A percentile compares a stretch with the other conserved stretches of the same genome.
Conservation (phyloP, 2,113 vertebrate genomes). For the Misgurnus anguillicaudatus region DNA sequence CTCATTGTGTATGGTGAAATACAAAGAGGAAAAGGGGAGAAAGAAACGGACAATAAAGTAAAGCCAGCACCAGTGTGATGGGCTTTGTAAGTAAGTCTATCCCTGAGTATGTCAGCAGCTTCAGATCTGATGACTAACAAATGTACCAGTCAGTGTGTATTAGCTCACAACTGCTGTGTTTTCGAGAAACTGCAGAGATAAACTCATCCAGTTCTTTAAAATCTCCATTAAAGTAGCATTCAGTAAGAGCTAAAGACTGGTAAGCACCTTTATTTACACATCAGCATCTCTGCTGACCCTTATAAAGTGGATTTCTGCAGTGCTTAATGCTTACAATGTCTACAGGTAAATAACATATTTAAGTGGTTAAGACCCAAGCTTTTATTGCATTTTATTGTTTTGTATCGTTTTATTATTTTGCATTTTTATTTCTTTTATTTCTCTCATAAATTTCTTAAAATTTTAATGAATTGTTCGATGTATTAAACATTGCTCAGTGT, state of each 20-base stretch:
- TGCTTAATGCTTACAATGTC: not conserved
- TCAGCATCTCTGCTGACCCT: conserved; percentile 1
- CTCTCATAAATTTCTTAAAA: no score
- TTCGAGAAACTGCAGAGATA: conserved; percentile 10
- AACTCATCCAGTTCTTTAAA: conserved; percentile 19
- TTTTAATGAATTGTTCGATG: no score
- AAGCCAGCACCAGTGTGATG: conserved; percentile 23
- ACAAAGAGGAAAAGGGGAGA: not conserved
- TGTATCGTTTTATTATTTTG: no score
- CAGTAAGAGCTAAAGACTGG: not conserved
- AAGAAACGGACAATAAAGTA: not conserved
- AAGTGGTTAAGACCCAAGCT: no score
- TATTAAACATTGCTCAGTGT: no score
- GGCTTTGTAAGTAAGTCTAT: conserved; percentile 21
- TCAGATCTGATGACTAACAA: conserved; percentile 35
- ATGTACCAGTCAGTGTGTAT: conserved; percentile 13
- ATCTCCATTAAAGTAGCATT: conserved; percentile 1
- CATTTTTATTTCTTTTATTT: no score
- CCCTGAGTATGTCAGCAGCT: conserved; percentile 36
- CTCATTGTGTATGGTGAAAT: no score
- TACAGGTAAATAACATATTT: no score
- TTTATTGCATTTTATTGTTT: no score
- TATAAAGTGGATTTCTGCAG: not conserved
- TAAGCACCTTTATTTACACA: conserved; percentile 20
- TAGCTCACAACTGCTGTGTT: conserved; percentile 31